phyloP scores from a whole-genome alignment of 2,888 invertebrate species.

The Polyommatus icarus region DNA sequence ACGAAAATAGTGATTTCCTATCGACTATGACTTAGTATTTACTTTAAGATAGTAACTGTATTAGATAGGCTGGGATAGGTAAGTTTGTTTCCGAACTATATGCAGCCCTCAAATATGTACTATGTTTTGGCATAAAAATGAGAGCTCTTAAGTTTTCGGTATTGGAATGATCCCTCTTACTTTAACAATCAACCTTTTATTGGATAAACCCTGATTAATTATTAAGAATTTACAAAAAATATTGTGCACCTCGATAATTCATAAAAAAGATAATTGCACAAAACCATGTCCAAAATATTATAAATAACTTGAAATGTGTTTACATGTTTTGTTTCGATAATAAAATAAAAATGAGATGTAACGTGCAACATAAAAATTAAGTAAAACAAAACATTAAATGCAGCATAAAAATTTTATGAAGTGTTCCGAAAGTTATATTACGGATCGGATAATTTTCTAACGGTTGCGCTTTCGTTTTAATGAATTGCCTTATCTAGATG shows the following conservation, averaged over 20 bases:
- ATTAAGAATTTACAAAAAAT: neutral
- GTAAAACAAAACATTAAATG: conserved; percentile 11
- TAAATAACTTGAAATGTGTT: conserved; percentile 6
- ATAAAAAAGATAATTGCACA: neutral
- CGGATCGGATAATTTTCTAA: conserved; percentile 31
- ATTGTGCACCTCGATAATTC: neutral
- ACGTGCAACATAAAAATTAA: conserved; percentile 17
- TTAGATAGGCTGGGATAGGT: neutral
- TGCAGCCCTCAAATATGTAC: neutral
- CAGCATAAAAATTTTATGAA: conserved; percentile 35
- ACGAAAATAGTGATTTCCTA: conserved; percentile 68
- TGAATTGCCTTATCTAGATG: conserved; percentile 36
- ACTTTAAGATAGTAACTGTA: neutral
- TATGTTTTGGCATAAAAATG: too few relatives aligned
- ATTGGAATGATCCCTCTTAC: too few relatives aligned
- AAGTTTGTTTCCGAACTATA: neutral
- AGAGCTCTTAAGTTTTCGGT: too few relatives aligned
- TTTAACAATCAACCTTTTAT: neutral
- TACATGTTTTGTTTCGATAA: conserved; percentile 1
- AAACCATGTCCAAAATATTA: neutral
- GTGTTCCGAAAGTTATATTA: conserved; percentile 41
- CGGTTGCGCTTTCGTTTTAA: conserved; percentile 34
- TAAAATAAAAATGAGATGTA: conserved; percentile 17
- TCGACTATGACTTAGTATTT: conserved; percentile 53
- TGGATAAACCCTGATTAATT: neutral